These are phyloP conservation scores for Drosophila lowei DNA, from an alignment of 1,140 invertebrate genomes.

Conservation along the genomic window DNA sequence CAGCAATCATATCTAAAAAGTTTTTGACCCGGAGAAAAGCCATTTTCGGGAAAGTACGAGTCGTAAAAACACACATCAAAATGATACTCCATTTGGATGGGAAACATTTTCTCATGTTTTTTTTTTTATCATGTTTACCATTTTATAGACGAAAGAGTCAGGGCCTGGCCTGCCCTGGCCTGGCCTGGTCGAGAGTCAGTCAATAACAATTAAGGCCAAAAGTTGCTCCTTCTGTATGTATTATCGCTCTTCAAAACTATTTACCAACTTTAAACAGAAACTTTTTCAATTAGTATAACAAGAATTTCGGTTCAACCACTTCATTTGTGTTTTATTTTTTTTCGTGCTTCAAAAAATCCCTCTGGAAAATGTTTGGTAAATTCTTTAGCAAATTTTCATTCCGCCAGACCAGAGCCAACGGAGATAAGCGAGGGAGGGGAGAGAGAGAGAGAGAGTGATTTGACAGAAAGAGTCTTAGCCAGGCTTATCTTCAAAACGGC, in stretches of 20 bases:
- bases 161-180: not conserved
- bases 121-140: slow-evolving; percentile 22
- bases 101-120: slow-evolving; percentile 36
- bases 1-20: slow-evolving; percentile 40
- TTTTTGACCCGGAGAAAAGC: slow-evolving; percentile 27
- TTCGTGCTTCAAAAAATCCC: not conserved
- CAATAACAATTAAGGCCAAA: slow-evolving; percentile 76
- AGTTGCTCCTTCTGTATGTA: slow-evolving; percentile 46
- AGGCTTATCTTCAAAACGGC: slow-evolving; percentile 38
- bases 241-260: slow-evolving; percentile 41
- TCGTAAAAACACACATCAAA: slow-evolving; percentile 51
- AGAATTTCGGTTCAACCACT: slow-evolving; percentile 56
- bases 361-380: slow-evolving; percentile 37
- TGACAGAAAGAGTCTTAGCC: slow-evolving; percentile 35
- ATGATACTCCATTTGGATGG: slow-evolving; percentile 54
- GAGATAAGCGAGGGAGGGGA: not conserved
- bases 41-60: slow-evolving; percentile 34
- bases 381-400: slow-evolving; percentile 46
- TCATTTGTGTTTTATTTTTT: slow-evolving; percentile 25
- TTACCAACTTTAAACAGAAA: slow-evolving; percentile 65
- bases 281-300: slow-evolving; percentile 80
- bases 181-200: slow-evolving; percentile 43
- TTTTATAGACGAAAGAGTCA: slow-evolving; percentile 41
- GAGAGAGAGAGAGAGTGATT: slow-evolving; percentile 16
- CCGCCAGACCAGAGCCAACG: not conserved